These are phyloP conservation scores for Campoletis raptor DNA, from an alignment of 2,888 invertebrate genomes.

Conservation along the genomic window DNA sequence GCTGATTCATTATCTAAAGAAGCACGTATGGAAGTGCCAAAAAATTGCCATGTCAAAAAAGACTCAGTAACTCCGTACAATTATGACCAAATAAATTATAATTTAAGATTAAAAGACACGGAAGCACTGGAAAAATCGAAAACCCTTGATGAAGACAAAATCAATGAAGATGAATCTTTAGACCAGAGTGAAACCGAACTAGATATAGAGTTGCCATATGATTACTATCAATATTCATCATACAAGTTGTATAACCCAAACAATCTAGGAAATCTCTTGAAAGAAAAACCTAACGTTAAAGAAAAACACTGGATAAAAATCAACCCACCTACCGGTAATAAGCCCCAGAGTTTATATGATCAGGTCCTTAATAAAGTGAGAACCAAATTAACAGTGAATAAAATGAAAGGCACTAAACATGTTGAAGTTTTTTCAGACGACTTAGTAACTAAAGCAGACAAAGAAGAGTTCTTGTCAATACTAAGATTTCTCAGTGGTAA, in stretches of 20 bases:
- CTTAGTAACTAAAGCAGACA: slow-evolving; percentile 42
- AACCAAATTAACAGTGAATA: slow-evolving; percentile 36
- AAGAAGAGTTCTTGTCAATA: slow-evolving; percentile 45
- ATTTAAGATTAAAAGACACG: slow-evolving; percentile 20
- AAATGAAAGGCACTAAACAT: slow-evolving; percentile 31
- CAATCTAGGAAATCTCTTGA: slow-evolving; percentile 38
- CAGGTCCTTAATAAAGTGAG: slow-evolving; percentile 46
- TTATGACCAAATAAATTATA: slow-evolving; percentile 32
- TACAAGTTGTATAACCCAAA: slow-evolving; percentile 46
- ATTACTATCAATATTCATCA: slow-evolving; percentile 47
- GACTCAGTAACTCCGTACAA: not conserved
- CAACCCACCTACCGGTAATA: slow-evolving; percentile 35
- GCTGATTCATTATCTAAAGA: slow-evolving; percentile 77
- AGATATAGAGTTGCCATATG: slow-evolving; percentile 32
- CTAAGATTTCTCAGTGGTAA: slow-evolving; percentile 48
- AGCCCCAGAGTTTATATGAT: slow-evolving; percentile 39
- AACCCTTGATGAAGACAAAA: not conserved
- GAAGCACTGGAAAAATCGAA: not conserved
- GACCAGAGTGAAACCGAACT: slow-evolving; percentile 24
- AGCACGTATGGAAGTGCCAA: slow-evolving; percentile 75
- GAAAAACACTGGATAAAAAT: slow-evolving; percentile 50
- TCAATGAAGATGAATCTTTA: slow-evolving; percentile 9
- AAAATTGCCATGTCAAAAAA: slow-evolving; percentile 68
- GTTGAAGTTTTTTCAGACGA: slow-evolving; percentile 21
- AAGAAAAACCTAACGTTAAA: slow-evolving; percentile 40